Conservation (phyloP, 2,797 vertebrate genomes). For the Morelia viridis region DNA sequence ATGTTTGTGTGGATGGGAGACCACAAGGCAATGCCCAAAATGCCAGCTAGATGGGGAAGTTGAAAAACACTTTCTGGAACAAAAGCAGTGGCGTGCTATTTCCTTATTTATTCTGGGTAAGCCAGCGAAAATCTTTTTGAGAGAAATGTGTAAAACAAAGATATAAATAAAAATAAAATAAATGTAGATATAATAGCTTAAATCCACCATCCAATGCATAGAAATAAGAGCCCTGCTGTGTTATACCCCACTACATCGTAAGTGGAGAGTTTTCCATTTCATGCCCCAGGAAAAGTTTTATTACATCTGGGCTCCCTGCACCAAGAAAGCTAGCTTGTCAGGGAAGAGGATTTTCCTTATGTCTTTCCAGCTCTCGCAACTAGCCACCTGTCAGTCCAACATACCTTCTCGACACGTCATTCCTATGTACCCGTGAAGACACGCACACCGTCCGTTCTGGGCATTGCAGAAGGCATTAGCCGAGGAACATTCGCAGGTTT, state of each 20-base stretch:
- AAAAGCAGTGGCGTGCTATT: background rate
- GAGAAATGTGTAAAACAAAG: background rate
- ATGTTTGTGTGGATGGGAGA: background rate
- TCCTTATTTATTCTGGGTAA: background rate
- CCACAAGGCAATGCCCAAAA: background rate
- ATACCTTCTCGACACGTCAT: slow-evolving; percentile 85
- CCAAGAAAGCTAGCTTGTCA: background rate
- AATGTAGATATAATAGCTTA: background rate
- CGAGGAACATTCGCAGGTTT: slow-evolving; percentile 79
- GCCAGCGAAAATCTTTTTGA: background rate
- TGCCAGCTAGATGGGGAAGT: background rate
- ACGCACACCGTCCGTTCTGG: slow-evolving; percentile 82
- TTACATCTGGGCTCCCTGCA: background rate
- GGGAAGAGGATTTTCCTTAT: background rate
- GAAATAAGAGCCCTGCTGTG: background rate
- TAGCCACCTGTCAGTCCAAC: rapidly evolving
- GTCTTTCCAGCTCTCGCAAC: background rate
- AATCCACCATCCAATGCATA: background rate
- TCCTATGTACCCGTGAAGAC: slow-evolving; percentile 78
- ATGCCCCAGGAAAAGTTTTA: background rate
- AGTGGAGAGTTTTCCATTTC: background rate
- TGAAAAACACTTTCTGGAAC: background rate
- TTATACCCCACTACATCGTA: background rate
- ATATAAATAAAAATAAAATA: too few relatives aligned
- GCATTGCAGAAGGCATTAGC: slow-evolving; percentile 77